Evolutionary conservation across 2,113 vertebrate genomes (phyloP), one percentile per base, ranked within the genome.

Genomic region (Vimba vimba): DNA sequence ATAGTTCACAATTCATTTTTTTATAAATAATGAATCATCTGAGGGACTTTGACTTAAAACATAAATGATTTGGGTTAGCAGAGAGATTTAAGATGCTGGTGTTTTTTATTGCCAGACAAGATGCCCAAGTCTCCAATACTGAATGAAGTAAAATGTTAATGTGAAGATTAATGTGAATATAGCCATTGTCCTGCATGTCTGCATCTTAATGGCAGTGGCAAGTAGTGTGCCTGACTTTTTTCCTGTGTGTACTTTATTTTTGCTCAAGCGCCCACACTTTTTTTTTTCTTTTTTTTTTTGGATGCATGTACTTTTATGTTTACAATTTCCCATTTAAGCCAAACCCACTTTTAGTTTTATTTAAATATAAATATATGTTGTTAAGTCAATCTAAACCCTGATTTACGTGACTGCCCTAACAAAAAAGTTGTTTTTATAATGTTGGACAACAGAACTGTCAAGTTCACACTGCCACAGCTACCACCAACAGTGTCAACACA

Each of bases 361-460:
- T 17, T 36, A 69, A 21, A 69, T 66, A 17, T 69, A 33, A 17
- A 69, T 69, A 21, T 33, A 68, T 36, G 17, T 1, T 68, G 27
- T 36, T 73, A 73, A 73, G 6, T 74, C 2, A 4, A 23, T 45
- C 21, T 69, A 39, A 73, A 73, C 47, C 39, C 21, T 15, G 11
- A 6, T 74, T 74, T 12, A 47, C 23, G 2, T 9, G 43, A 74
- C 39, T 73, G 69, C 36, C 10, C 23, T 47, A 23, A 39, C 11
- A 45, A 47, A 74, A 43, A 43, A 45, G 4, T 15, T 13, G 2
- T 3, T n/a, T 74, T 74, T 74, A 47, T 74, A 47, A 25, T 78
- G 27, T 62, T 62, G 10, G 55, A 79, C 33, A 79, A 43, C 77
- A 60, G 21, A n/a, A 60, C 21, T 60, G 30, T 79, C 21, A 79